Percentiles rank a stretch among this genome's conserved stretches.
phyloP scores from a whole-genome alignment of 2,797 vertebrate species.

The Emys orbicularis region DNA sequence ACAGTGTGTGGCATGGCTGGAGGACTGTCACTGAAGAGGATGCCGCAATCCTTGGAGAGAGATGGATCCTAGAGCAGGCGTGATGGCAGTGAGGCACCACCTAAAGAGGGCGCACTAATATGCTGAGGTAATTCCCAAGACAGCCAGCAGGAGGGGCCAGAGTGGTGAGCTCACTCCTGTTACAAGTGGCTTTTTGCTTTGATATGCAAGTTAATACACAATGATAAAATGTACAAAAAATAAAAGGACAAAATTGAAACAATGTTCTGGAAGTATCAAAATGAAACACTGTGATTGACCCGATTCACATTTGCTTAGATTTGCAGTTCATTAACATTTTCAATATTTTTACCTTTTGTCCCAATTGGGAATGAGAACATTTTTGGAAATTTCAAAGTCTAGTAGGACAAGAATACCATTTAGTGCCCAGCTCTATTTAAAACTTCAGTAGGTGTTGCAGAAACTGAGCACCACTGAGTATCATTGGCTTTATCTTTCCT shows the following conservation, averaged over 20 bases:
- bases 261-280: too few species aligned
- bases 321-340: background rate
- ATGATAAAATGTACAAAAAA: background rate
- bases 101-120: too few species aligned
- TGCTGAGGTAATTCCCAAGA: too few species aligned
- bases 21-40: too few species aligned
- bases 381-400: background rate
- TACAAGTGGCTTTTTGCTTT: background rate
- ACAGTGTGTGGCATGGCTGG: too few species aligned
- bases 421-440: background rate
- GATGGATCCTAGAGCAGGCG: too few species aligned
- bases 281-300: background rate
- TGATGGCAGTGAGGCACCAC: too few species aligned
- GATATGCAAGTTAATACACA: background rate
- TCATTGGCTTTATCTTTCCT: background rate
- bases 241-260: background rate
- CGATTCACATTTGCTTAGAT: background rate
- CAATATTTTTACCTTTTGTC: background rate
- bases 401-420: background rate
- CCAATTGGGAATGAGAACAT: background rate
- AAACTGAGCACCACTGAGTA: background rate
- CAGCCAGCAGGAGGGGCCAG: too few species aligned
- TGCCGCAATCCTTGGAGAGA: too few species aligned
- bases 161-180: too few species aligned
- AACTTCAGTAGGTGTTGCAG: background rate